Percentiles rank a stretch among this genome's conserved stretches.
Evolutionary conservation across 2,797 vertebrate species (phyloP).

Genomic region (Acestrorhynchus altus): DNA sequence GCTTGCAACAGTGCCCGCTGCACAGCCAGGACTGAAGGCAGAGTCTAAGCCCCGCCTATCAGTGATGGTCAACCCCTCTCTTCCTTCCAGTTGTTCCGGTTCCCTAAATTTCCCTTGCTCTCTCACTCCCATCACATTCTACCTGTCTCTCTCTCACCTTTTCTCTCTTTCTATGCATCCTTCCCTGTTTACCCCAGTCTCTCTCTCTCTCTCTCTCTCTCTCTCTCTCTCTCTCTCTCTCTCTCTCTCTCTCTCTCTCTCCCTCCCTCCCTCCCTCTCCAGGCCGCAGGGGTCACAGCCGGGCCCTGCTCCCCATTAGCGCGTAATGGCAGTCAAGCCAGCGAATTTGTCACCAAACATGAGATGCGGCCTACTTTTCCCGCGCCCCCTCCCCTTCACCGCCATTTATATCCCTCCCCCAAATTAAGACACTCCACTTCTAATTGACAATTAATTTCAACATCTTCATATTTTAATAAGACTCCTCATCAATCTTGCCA

Average conservation of each 20-base stretch:
- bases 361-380: conserved; percentile 56
- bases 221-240: conserved; percentile 68
- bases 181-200: conserved; percentile 60
- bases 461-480: conserved; percentile 90
- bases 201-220: conserved; percentile 49
- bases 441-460: conserved; percentile 90
- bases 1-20: conserved; percentile 77
- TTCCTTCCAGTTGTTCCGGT: conserved; percentile 51
- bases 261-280: conserved; percentile 45
- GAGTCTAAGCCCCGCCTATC: conserved; percentile 51
- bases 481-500: conserved; percentile 83
- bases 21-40: conserved; percentile 82
- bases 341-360: conserved; percentile 54
- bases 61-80: conserved; percentile 34
- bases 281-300: conserved; percentile 72
- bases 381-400: conserved; percentile 64
- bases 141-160: conserved; percentile 48
- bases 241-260: conserved; percentile 65
- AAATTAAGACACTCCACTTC: conserved; percentile 85
- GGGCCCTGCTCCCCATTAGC: conserved; percentile 81
- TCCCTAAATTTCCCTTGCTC: conserved; percentile 59
- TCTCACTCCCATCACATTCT: conserved; percentile 37
- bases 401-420: conserved; percentile 80
- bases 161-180: conserved; percentile 53
- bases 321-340: conserved; percentile 76